These are phyloP conservation scores for Cranoglanis bouderius DNA, from an alignment of 2,113 vertebrate species.

Conservation along the genomic window DNA sequence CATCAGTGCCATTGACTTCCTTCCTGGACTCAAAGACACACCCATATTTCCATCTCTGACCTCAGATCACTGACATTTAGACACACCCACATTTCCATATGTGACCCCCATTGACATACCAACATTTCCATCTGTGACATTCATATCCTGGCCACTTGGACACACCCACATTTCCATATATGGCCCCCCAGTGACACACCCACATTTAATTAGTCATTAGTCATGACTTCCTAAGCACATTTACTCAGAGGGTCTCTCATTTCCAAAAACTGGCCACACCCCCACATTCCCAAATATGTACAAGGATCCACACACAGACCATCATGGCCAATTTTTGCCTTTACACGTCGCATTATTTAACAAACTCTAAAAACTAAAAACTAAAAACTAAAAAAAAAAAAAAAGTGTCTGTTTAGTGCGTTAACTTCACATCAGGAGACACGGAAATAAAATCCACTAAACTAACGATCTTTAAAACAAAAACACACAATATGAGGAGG, in stretches of 20 bases:
- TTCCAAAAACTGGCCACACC: not conserved
- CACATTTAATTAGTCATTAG: not conserved
- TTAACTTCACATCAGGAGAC: not conserved
- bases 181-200: not conserved
- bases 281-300: not conserved
- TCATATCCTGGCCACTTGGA: too few relatives aligned
- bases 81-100: not conserved
- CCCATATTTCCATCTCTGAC: not conserved
- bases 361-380: not conserved
- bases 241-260: not conserved
- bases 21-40: not conserved
- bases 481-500: not conserved
- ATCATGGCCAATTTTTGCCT: not conserved
- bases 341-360: not conserved
- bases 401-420: not conserved
- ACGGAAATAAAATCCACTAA: conserved; percentile 14
- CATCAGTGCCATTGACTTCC: not conserved
- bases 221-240: not conserved
- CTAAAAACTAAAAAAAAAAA: not conserved
- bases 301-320: not conserved
- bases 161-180: not conserved
- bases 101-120: not conserved
- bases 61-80: not conserved
- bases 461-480: not conserved
- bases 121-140: not conserved